These are phyloP conservation scores for Drosophila siamana DNA, from an alignment of 2,888 invertebrate species.

Conservation along the genomic window DNA sequence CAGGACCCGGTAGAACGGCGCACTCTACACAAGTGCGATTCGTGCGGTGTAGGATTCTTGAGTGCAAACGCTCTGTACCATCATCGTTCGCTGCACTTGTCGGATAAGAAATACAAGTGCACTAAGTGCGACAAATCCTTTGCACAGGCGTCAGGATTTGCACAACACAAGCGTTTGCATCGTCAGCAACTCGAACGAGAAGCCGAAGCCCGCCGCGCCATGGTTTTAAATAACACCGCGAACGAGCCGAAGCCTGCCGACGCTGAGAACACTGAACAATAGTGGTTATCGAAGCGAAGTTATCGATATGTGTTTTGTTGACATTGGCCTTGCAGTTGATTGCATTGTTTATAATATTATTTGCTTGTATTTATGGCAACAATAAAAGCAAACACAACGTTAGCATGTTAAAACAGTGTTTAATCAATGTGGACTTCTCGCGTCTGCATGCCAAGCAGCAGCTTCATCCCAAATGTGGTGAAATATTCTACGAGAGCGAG, in stretches of 20 bases:
- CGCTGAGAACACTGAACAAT: not conserved
- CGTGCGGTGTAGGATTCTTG: conserved; percentile 70
- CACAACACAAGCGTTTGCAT: conserved; percentile 78
- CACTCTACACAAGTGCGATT: conserved; percentile 48
- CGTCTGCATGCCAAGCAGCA: conserved; percentile 59
- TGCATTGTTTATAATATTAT: conserved; percentile 29
- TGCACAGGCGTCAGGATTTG: conserved; percentile 76
- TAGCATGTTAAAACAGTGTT: conserved; percentile 69
- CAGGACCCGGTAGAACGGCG: conserved; percentile 50
- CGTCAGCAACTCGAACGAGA: conserved; percentile 39
- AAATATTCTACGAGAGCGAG: conserved; percentile 66
- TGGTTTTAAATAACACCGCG: conserved; percentile 33
- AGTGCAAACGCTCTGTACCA: conserved; percentile 71
- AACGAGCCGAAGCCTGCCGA: too few species aligned
- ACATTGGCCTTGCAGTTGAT: conserved; percentile 10
- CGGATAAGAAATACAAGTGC: conserved; percentile 70
- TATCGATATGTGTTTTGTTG: conserved; percentile 31
- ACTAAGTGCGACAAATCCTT: conserved; percentile 67
- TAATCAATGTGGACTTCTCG: conserved; percentile 58
- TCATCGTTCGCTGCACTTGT: conserved; percentile 66
- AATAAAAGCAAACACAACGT: conserved; percentile 21
- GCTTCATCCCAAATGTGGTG: conserved; percentile 69
- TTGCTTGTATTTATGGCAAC: conserved; percentile 30
- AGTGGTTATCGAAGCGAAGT: too few species aligned
- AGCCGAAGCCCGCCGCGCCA: too few species aligned